Conservation (phyloP, 2,113 vertebrate species). For the Bostrychus sinensis region DNA sequence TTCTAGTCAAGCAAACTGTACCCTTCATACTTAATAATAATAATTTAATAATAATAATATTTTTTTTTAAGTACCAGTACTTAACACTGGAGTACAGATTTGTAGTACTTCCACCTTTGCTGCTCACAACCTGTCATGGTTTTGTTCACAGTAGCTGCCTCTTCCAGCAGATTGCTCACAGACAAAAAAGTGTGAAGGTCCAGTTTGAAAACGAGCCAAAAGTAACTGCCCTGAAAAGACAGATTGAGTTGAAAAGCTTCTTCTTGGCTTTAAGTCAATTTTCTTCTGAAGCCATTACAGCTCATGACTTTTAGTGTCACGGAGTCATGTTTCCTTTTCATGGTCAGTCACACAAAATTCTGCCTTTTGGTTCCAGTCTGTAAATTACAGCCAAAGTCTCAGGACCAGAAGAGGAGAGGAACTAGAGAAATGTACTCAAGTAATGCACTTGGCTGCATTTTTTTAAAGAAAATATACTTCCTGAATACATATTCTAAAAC, state of each 20-base stretch:
- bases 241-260: constrained; percentile 42
- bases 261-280: constrained; percentile 50
- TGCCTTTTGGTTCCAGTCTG: constrained; percentile 37
- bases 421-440: too few relatives aligned
- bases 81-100: not conserved
- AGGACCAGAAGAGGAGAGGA: not conserved
- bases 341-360: constrained; percentile 28
- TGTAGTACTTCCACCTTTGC: not conserved
- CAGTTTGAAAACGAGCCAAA: constrained; percentile 43
- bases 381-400: constrained; percentile 12
- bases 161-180: constrained; percentile 42
- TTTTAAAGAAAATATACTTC: too few relatives aligned
- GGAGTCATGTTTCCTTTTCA: constrained; percentile 60
- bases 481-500: too few relatives aligned
- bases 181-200: constrained; percentile 36
- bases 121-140: constrained; percentile 9
- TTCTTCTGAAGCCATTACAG: constrained; percentile 46
- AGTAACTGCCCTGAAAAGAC: constrained; percentile 45
- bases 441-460: not conserved
- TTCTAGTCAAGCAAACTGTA: too few relatives aligned
- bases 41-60: too few relatives aligned
- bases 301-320: constrained; percentile 39
- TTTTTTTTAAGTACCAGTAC: too few relatives aligned
- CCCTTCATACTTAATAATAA: too few relatives aligned
- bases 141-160: constrained; percentile 44